These are phyloP conservation scores for Amia ocellicauda DNA, from an alignment of 2,113 vertebrate species.

Conservation along the genomic window DNA sequence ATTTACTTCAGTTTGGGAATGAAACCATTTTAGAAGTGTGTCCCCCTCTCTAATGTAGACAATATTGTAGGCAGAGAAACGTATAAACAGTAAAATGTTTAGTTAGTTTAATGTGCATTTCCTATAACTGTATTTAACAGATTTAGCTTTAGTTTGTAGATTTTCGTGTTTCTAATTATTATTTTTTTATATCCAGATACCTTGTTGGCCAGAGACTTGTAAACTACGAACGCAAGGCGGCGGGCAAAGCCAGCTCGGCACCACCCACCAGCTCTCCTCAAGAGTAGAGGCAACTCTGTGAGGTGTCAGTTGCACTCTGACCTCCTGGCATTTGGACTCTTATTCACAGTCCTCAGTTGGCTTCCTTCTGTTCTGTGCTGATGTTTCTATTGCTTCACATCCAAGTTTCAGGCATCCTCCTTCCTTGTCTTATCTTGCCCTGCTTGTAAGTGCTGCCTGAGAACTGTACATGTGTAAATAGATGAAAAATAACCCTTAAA, in stretches of 20 bases:
- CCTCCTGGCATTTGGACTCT: slow-evolving; percentile 13
- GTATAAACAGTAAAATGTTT: no score
- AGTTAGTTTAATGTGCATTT: no score
- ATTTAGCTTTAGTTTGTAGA: no score
- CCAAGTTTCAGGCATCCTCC: slow-evolving; percentile 54
- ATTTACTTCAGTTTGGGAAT: no score
- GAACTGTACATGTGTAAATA: slow-evolving; percentile 93
- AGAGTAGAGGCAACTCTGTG: slow-evolving; percentile 59
- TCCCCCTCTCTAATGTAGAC: no score
- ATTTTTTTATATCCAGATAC: slow-evolving; percentile 79
- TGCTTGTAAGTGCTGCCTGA: slow-evolving; percentile 73
- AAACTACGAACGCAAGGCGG: slow-evolving; percentile 92
- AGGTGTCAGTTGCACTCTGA: slow-evolving; percentile 20
- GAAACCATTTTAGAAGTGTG: no score
- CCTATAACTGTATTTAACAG: no score
- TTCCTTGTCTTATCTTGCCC: slow-evolving; percentile 59
- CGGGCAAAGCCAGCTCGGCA: slow-evolving; percentile 75
- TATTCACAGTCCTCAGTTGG: slow-evolving; percentile 54
- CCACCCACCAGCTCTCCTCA: slow-evolving; percentile 74
- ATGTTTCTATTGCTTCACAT: slow-evolving; percentile 57
- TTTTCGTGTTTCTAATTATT: no score
- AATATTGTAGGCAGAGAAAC: no score
- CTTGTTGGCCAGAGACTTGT: slow-evolving; percentile 96
- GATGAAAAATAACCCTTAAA: slow-evolving; percentile 69
- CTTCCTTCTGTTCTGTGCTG: slow-evolving; percentile 51